Conservation (phyloP, 2,113 vertebrate genomes). For the Erpornis zantholeuca region DNA sequence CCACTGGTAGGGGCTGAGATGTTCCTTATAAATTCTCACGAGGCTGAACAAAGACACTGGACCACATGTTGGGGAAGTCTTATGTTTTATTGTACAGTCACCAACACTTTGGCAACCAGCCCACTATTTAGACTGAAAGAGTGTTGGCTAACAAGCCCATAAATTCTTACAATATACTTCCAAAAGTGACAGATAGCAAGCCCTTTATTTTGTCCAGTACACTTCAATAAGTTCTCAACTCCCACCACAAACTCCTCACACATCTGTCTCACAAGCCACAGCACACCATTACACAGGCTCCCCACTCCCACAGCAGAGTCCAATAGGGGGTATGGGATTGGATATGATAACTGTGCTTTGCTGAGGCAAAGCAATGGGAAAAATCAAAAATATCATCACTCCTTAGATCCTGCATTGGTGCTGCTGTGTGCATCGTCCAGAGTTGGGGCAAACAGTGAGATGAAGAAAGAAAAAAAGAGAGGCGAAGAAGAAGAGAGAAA, state of each 20-base stretch:
- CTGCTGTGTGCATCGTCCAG: fast-evolving
- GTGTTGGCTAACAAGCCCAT: background rate
- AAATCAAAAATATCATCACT: background rate
- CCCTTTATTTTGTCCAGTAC: background rate
- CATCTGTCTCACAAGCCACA: background rate
- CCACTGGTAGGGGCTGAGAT: background rate
- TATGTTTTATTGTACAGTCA: background rate
- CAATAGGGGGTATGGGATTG: background rate
- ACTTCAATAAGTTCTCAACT: background rate
- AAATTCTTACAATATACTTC: background rate
- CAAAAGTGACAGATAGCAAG: background rate
- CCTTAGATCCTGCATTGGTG: background rate
- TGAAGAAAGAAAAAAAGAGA: background rate
- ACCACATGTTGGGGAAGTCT: background rate
- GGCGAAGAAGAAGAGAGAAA: background rate
- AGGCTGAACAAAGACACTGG: fast-evolving
- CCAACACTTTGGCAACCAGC: background rate
- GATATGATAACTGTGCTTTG: background rate
- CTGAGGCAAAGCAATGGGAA: background rate
- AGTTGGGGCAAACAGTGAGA: background rate
- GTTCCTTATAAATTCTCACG: background rate
- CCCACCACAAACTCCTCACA: background rate
- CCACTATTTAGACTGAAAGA: background rate
- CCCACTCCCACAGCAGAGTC: background rate
- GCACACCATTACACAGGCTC: background rate